Percentiles rank a stretch among this genome's conserved stretches.
These are phyloP conservation scores for Poecile atricapillus DNA, from an alignment of 2,113 vertebrate genomes.

Conservation along the genomic window DNA sequence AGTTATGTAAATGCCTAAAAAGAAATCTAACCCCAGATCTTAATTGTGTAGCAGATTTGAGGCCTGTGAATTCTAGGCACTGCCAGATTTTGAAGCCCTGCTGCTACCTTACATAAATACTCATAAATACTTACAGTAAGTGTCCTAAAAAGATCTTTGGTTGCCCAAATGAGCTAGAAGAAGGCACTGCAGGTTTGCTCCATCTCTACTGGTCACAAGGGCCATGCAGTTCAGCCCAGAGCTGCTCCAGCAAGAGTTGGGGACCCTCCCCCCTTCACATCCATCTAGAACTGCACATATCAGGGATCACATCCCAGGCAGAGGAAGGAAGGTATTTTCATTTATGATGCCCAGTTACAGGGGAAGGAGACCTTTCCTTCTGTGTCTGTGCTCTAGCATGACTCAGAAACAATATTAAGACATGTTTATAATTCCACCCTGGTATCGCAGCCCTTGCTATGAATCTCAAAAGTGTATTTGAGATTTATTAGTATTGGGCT, in stretches of 20 bases:
- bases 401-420: slow-evolving; percentile 3
- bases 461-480: slow-evolving; percentile 35
- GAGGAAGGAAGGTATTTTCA: not conserved
- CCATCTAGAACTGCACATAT: not conserved
- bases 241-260: accelerated
- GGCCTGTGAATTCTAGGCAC: not conserved
- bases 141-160: not conserved
- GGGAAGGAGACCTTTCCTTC: not conserved
- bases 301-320: not conserved
- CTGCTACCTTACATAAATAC: not conserved
- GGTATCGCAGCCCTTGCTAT: not conserved
- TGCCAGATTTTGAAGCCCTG: slow-evolving; percentile 2
- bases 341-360: not conserved
- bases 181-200: not conserved
- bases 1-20: slow-evolving; percentile 41
- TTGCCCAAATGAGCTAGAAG: not conserved
- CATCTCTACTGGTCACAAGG: not conserved
- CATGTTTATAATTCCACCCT: not conserved
- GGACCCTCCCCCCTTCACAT: not conserved
- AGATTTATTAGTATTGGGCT: slow-evolving; percentile 26
- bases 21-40: slow-evolving; percentile 15
- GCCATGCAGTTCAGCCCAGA: not conserved
- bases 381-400: not conserved
- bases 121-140: not conserved
- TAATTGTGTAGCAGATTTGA: slow-evolving; percentile 15